A percentile compares a stretch with the other conserved stretches of the same genome.
Conservation (phyloP, 2,888 invertebrate genomes). For the Panzeria rudis region DNA sequence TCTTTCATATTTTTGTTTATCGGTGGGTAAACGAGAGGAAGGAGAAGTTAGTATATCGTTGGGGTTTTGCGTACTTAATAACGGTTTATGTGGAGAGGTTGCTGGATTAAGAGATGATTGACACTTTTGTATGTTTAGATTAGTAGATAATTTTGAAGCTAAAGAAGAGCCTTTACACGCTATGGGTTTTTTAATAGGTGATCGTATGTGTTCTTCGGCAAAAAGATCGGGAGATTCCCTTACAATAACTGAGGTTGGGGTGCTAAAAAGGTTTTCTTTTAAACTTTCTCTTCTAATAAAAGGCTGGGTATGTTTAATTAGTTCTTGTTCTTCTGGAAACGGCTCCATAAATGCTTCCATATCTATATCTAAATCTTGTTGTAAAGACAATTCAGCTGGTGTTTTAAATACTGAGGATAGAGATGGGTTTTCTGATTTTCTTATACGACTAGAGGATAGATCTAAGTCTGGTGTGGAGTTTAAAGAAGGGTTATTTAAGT, state of each 20-base stretch:
- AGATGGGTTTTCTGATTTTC: neutral
- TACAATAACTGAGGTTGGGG: neutral
- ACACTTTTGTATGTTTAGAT: slow-evolving; percentile 16
- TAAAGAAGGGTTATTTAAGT: slow-evolving; percentile 20
- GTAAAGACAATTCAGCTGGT: slow-evolving; percentile 34
- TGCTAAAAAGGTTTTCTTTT: slow-evolving; percentile 43
- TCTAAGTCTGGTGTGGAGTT: slow-evolving; percentile 62
- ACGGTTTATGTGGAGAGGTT: slow-evolving; percentile 7
- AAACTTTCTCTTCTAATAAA: slow-evolving; percentile 33
- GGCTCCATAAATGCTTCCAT: slow-evolving; percentile 85
- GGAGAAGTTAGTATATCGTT: slow-evolving; percentile 38
- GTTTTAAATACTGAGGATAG: slow-evolving; percentile 1
- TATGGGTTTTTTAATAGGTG: slow-evolving; percentile 61
- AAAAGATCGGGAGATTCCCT: slow-evolving; percentile 79
- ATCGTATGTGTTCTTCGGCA: slow-evolving; percentile 69
- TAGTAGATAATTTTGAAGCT: slow-evolving; percentile 41
- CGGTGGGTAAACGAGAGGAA: slow-evolving; percentile 22
- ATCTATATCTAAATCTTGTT: slow-evolving; percentile 80
- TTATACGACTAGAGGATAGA: slow-evolving; percentile 1
- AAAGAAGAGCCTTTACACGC: slow-evolving; percentile 72
- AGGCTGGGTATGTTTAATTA: slow-evolving; percentile 52
- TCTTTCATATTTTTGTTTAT: slow-evolving; percentile 60
- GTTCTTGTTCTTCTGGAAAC: slow-evolving; percentile 82
- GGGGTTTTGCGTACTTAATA: slow-evolving; percentile 25
- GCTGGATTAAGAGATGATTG: slow-evolving; percentile 16